phyloP scores from a whole-genome alignment of 2,113 vertebrate genomes.

The Oreochromis niloticus region DNA sequence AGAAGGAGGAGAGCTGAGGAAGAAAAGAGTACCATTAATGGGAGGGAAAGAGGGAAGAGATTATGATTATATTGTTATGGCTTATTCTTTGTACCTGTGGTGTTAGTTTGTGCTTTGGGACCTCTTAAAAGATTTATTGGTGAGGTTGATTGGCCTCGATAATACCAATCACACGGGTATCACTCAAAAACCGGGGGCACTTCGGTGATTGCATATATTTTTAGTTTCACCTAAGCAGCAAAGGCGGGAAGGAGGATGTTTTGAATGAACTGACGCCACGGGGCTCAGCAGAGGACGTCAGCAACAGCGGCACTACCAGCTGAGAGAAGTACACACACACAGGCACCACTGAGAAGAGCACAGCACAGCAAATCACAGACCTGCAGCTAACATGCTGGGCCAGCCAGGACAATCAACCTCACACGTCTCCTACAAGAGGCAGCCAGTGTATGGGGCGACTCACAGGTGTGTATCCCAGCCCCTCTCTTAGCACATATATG shows the following conservation, averaged over 20 bases:
- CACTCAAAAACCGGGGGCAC: conserved; percentile 1
- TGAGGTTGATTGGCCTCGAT: conserved; percentile 27
- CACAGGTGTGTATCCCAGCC: conserved; percentile 80
- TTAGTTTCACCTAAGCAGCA: conserved; percentile 47
- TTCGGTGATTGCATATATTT: conserved; percentile 46
- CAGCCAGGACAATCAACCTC: conserved; percentile 73
- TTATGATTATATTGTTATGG: conserved; percentile 18
- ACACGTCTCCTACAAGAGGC: conserved; percentile 69
- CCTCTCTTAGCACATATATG: background rate
- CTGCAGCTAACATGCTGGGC: conserved; percentile 76
- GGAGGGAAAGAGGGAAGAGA: conserved; percentile 1
- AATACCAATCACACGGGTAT: conserved; percentile 14
- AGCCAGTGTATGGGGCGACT: conserved; percentile 74
- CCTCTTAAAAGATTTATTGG: conserved; percentile 28
- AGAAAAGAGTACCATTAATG: background rate
- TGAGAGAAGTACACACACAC: conserved; percentile 43
- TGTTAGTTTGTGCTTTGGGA: conserved; percentile 12
- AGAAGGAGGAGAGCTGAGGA: conserved; percentile 15
- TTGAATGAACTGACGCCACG: conserved; percentile 71
- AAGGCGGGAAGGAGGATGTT: conserved; percentile 63
- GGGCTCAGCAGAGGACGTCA: conserved; percentile 59
- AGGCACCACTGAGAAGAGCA: conserved; percentile 33
- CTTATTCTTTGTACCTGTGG: conserved; percentile 23
- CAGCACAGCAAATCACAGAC: conserved; percentile 52
- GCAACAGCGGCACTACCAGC: conserved; percentile 53